Percentiles rank a stretch among this genome's conserved stretches.
Conservation (phyloP, 2,888 invertebrate species). For the Cremastobaeus sp. region DNA sequence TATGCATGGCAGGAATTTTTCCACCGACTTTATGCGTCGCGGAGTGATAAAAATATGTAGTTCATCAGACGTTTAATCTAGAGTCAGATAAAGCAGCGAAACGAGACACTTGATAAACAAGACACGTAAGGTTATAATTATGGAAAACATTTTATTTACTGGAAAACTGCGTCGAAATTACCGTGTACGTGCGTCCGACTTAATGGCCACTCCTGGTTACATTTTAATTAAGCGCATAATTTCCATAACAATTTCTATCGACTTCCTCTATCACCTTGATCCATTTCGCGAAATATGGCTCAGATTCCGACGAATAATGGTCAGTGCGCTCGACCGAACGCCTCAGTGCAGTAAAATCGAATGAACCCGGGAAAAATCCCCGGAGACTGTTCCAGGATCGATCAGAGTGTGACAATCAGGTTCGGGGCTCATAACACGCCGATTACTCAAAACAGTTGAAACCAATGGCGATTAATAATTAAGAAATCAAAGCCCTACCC, state of each 20-base stretch:
- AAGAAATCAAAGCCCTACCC: too few relatives aligned
- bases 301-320: too few relatives aligned
- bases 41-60: slow-evolving; percentile 26
- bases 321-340: too few relatives aligned
- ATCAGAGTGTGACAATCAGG: too few relatives aligned
- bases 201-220: slow-evolving; percentile 23
- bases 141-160: slow-evolving; percentile 32
- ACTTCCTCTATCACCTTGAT: too few relatives aligned
- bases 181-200: slow-evolving; percentile 4
- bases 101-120: slow-evolving; percentile 33
- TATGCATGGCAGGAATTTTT: slow-evolving; percentile 24
- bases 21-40: neutral
- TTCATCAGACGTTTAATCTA: slow-evolving; percentile 28
- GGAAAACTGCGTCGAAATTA: slow-evolving; percentile 32
- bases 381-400: too few relatives aligned
- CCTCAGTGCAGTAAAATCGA: too few relatives aligned
- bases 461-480: too few relatives aligned
- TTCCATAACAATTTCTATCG: slow-evolving; percentile 9
- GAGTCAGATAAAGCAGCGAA: slow-evolving; percentile 23
- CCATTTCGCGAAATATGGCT: too few relatives aligned
- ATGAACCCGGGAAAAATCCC: too few relatives aligned
- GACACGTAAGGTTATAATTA: slow-evolving; percentile 44
- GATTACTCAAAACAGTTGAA: too few relatives aligned
- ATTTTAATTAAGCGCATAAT: slow-evolving; percentile 25
- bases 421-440: too few relatives aligned